phyloP scores from a whole-genome alignment of 1,140 invertebrate genomes.

The Apis laboriosa region DNA sequence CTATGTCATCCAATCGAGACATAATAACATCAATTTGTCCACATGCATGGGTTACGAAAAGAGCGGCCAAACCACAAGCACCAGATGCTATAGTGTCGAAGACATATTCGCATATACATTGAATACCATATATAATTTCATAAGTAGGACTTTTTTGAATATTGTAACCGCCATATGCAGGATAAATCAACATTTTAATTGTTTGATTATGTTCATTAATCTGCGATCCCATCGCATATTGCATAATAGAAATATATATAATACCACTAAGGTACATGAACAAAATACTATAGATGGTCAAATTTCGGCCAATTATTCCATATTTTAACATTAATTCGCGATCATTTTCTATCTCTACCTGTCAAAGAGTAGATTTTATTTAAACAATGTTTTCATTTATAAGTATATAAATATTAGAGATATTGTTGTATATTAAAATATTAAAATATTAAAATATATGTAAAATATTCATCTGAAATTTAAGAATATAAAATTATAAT shows the following conservation, averaged over 20 bases:
- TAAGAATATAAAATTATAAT: too few relatives aligned
- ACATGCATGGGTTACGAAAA: constrained; percentile 1
- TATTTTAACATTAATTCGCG: constrained; percentile 52
- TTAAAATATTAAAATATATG: too few relatives aligned
- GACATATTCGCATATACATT: constrained; percentile 43
- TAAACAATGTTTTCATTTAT: neutral
- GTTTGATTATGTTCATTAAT: constrained; percentile 46
- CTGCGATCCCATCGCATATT: neutral
- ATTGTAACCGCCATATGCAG: constrained; percentile 31
- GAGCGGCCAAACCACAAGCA: neutral
- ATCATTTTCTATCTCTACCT: constrained; percentile 27
- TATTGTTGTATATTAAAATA: neutral
- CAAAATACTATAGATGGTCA: constrained; percentile 47
- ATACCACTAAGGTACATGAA: constrained; percentile 52
- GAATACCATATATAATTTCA: constrained; percentile 50
- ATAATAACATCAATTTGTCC: constrained; percentile 61
- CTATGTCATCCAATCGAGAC: constrained; percentile 41
- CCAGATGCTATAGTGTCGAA: constrained; percentile 28
- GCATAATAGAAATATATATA: constrained; percentile 37
- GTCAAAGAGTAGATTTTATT: neutral
- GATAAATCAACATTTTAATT: constrained; percentile 48
- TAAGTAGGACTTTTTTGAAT: constrained; percentile 45
- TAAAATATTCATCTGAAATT: too few relatives aligned
- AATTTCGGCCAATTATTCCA: constrained; percentile 38
- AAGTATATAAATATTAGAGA: neutral